Evolutionary conservation across 2,113 vertebrate species (phyloP), one percentile per base, ranked within the genome.

Genomic region (Plectropomus leopardus): DNA sequence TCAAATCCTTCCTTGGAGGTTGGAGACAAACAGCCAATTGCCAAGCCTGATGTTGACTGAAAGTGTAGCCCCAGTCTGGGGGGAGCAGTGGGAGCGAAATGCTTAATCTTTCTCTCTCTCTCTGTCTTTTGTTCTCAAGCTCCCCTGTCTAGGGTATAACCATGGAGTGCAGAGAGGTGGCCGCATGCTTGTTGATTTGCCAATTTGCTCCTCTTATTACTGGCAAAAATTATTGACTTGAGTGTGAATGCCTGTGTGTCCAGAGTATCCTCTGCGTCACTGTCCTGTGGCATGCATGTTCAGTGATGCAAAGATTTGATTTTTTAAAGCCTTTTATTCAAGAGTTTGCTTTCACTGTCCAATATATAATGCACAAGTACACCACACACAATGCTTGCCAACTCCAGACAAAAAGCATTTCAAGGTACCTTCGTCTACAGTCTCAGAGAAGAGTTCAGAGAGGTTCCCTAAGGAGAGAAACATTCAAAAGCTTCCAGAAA

Each of bases 21-120:
- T 85, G 68, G 65, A 88, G 78, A 89, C 80, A 88, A 88, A 82
- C 88, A 84, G 47, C 82, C 88, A 85, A 87, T 91, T 82, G 84
- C 87, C 80, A 79, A 72, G 64, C 71, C 72, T 21, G 69, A 86
- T 88, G 75, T 77, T 88, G 72, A 83, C 86, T 81, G 54, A 80
- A 86, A 78, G 72, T 74, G 63, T 80, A 71, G 86, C 76, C 77
- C 40, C 45, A 55, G 58, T 76, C 78, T 76, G 69, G 30, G 23
- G 72, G 70, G 75, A 81, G 58, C 47, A 79, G 17, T 13, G 36
- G 63, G 54, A 77, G 65, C 47, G 36, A 76, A 87, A 78, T 63
- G 73, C 74, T 80, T 80, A 47, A 89, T 87, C 70, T 79, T 58
- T 44, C 59, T 32, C 32, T 53, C 32, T 14, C 36, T 32, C n/a